A percentile compares a stretch with the other conserved stretches of the same genome.
Conservation (phyloP, 92 coral and sea anemone species). For the Porites rus region DNA sequence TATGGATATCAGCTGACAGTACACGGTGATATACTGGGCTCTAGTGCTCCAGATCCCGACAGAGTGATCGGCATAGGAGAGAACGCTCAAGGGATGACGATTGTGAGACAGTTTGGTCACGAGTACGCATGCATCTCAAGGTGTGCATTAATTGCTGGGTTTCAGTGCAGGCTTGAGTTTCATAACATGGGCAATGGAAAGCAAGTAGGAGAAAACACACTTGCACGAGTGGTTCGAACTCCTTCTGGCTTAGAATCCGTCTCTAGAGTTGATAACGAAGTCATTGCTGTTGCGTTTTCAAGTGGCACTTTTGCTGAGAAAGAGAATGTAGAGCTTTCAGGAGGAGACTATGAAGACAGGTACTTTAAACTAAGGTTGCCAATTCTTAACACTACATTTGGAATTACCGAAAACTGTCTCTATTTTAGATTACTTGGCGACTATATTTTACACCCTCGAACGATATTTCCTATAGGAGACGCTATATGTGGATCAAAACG, state of each 20-base stretch:
- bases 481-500: slow-evolving; percentile 73
- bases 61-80: slow-evolving; percentile 58
- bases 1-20: slow-evolving; percentile 71
- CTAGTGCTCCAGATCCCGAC: slow-evolving; percentile 11
- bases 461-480: slow-evolving; percentile 79
- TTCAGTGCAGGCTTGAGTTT: slow-evolving; percentile 83
- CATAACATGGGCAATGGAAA: slow-evolving; percentile 65
- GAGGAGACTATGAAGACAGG: slow-evolving; percentile 90
- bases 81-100: slow-evolving; percentile 83
- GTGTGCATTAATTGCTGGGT: slow-evolving; percentile 75
- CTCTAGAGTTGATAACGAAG: slow-evolving; percentile 61
- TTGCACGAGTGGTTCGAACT: slow-evolving; percentile 81
- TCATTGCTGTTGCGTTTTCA: slow-evolving; percentile 74
- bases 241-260: slow-evolving; percentile 91
- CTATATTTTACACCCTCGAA: slow-evolving; percentile 67
- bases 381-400: slow-evolving; percentile 78
- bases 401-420: slow-evolving; percentile 83
- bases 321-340: slow-evolving; percentile 66
- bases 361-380: slow-evolving; percentile 82
- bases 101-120: slow-evolving; percentile 71
- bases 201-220: slow-evolving; percentile 52
- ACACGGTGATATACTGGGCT: slow-evolving; percentile 51
- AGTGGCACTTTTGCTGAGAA: slow-evolving; percentile 85
- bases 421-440: slow-evolving; percentile 64
- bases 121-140: slow-evolving; percentile 79